Percentiles rank a stretch among this genome's conserved stretches.
phyloP scores from a whole-genome alignment of 2,888 invertebrate species.

The Eupelmus urozonus region DNA sequence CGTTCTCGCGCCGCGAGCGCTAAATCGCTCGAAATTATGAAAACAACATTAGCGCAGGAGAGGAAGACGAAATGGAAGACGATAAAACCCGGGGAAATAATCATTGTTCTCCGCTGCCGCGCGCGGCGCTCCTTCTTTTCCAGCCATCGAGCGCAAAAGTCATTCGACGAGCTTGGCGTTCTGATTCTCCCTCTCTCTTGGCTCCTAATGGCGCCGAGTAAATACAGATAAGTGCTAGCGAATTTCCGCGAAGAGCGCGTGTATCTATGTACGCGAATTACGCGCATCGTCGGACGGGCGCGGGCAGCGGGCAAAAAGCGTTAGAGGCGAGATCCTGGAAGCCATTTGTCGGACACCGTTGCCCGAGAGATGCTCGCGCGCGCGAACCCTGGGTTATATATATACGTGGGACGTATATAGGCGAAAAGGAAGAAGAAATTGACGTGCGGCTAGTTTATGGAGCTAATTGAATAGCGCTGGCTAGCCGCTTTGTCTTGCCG shows the following conservation, averaged over 20 bases:
- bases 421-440: neutral
- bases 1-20: neutral
- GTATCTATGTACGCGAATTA: conserved; percentile 12
- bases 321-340: conserved; percentile 40
- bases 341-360: conserved; percentile 34
- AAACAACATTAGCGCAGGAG: neutral
- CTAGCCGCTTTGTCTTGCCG: too few relatives aligned
- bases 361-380: too few relatives aligned
- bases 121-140: neutral
- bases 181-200: neutral
- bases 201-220: conserved; percentile 46
- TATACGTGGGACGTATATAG: neutral
- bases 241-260: conserved; percentile 32
- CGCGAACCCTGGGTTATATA: too few relatives aligned
- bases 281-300: neutral
- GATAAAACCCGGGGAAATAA: conserved; percentile 35
- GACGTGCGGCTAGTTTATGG: neutral
- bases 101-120: conserved; percentile 17
- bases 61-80: conserved; percentile 25
- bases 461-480: too few relatives aligned
- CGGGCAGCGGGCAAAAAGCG: conserved; percentile 23
- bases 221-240: conserved; percentile 47
- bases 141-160: neutral
- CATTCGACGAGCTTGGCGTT: neutral
- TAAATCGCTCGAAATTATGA: conserved; percentile 20